phyloP scores from a whole-genome alignment of 2,888 invertebrate species.

The Microctonus hyperodae region DNA sequence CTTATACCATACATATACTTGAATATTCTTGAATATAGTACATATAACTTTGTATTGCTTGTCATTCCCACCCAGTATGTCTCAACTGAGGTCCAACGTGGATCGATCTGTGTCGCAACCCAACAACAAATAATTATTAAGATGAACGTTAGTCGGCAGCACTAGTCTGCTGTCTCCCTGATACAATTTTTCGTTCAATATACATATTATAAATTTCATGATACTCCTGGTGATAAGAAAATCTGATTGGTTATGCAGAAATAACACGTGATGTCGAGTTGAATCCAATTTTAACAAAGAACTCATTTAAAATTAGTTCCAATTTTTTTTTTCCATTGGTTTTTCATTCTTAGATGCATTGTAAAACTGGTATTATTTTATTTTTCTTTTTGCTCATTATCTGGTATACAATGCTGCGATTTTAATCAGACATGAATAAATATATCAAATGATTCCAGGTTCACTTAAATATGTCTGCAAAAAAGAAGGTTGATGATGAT shows the following conservation, averaged over 20 bases:
- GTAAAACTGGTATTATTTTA: background rate
- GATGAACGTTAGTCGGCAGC: constrained; percentile 27
- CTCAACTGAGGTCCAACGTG: constrained; percentile 9
- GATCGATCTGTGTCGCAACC: constrained; percentile 9
- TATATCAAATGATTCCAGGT: constrained; percentile 3
- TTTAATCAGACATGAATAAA: background rate
- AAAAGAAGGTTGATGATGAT: constrained; percentile 5
- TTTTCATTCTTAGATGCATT: background rate
- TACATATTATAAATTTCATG: no score
- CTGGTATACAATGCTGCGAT: background rate
- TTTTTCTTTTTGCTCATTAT: no score
- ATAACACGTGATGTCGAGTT: no score
- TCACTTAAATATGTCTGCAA: background rate
- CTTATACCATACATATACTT: constrained; percentile 3
- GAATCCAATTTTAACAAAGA: no score
- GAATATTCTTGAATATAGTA: background rate
- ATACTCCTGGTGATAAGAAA: no score
- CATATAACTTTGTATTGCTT: background rate
- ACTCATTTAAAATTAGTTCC: no score
- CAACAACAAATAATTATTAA: background rate
- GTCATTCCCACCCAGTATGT: background rate
- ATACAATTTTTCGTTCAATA: background rate
- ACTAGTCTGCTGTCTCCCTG: constrained; percentile 11
- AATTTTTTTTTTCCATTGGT: no score
- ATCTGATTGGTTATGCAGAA: no score